Evolutionary conservation across 2,888 invertebrate species (phyloP), one percentile per base, ranked within the genome.

Genomic region (Venusia cambrica): DNA sequence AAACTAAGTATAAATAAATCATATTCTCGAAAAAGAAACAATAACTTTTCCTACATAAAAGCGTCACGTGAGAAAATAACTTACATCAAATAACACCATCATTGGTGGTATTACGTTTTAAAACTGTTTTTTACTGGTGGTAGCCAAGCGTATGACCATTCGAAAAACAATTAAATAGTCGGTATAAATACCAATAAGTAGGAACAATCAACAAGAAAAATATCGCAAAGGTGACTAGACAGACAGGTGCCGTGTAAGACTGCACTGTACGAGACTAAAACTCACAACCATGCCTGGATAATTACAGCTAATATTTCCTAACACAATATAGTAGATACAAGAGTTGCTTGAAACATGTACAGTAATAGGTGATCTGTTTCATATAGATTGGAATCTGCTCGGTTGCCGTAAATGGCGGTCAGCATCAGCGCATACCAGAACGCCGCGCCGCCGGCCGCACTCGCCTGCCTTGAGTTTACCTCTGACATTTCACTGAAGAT

Each of bases 401-500:
- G 25, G 39, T 48, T 52, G 24, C 57, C 57, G 48, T 66, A 62
- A 56, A 65, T 58, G 55, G 66, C 41, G 59, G 55, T 53, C 42
- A 45, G 46, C 47, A n/a, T n/a, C 42, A 34, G 51, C 58, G 68
- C 74, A 76, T 76, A 72, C 73, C 73, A 72, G 66, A 72, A 51
- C 58, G 48, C 45, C 51, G 52, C 32, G 42, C 46, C 42, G 48
- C 18, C 45, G 42, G 45, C 44, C 47, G 47, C 48, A 47, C 43
- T 41, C 46, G 38, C 38, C 38, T 49, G 45, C 43, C 48, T 54
- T 50, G 54, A 47, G 41, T 33, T 59, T 67, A 83, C 77, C 80
- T 73, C 58, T 78, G 80, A 62, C 78, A 81, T 81, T 83, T 77
- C 42, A 43, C 47, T 54, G 65, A 64, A 72, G 78, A 83, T 73